These are phyloP conservation scores for Arge pagana DNA, from an alignment of 2,888 invertebrate species.

Conservation along the genomic window DNA sequence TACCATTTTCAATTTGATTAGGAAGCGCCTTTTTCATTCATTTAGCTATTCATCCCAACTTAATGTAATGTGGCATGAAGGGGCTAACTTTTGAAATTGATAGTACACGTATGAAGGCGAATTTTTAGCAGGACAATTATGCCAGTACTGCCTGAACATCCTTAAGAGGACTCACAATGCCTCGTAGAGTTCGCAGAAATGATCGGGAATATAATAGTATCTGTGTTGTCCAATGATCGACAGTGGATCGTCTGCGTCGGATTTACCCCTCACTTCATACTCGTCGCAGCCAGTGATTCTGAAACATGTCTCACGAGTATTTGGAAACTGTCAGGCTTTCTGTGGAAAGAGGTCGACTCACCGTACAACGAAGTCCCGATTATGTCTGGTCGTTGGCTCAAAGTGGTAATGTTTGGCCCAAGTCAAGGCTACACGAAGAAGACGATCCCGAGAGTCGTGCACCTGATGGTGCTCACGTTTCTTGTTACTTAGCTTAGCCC, in stretches of 20 bases:
- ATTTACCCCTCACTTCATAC: no score
- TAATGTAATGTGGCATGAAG: no score
- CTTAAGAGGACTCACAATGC: constrained; percentile 48
- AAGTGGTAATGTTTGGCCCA: constrained; percentile 38
- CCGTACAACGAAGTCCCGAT: constrained; percentile 45
- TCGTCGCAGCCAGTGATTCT: no score
- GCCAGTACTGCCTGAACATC: no score
- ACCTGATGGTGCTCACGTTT: constrained; percentile 25
- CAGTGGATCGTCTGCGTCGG: constrained; percentile 46
- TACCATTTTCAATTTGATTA: no score
- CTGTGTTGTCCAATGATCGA: constrained; percentile 40
- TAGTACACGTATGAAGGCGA: no score
- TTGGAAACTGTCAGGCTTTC: no score
- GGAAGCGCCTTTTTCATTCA: no score
- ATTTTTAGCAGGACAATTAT: no score
- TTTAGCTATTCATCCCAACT: no score
- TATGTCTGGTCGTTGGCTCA: constrained; percentile 32
- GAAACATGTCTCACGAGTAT: no score
- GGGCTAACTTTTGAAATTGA: no score
- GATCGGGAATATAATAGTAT: constrained; percentile 44
- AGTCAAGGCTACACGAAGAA: constrained; percentile 39
- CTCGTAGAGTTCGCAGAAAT: constrained; percentile 40
- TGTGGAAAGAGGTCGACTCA: constrained; percentile 26
- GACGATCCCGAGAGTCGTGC: constrained; percentile 44
- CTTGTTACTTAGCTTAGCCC: constrained; percentile 23